A percentile compares a stretch with the other conserved stretches of the same genome.
These are phyloP conservation scores for Parotocinclus haroldoi DNA, from an alignment of 2,797 vertebrate genomes.

Conservation along the genomic window DNA sequence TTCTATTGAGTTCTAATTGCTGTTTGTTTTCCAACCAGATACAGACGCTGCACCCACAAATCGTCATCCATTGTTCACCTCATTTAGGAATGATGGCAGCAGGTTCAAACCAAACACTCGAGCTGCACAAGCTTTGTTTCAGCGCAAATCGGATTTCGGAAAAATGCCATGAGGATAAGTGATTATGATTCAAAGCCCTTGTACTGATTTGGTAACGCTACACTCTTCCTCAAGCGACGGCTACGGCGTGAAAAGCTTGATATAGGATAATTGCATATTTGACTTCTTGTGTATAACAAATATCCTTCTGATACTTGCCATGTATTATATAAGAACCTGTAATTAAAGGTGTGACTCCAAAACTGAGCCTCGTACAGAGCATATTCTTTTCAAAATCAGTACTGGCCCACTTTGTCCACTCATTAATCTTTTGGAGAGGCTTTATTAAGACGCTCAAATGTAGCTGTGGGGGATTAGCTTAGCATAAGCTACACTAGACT, in stretches of 20 bases:
- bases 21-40: slow-evolving; percentile 41
- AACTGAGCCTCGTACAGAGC: too few species aligned
- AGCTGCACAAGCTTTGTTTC: slow-evolving; percentile 5
- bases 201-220: too few species aligned
- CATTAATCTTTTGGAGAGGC: too few species aligned
- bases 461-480: too few species aligned
- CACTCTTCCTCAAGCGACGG: too few species aligned
- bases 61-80: slow-evolving; percentile 31
- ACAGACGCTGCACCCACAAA: slow-evolving; percentile 17
- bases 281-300: not conserved
- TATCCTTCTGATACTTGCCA: not conserved
- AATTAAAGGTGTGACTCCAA: not conserved
- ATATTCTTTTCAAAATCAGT: too few species aligned
- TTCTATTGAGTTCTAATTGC: slow-evolving; percentile 35
- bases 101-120: slow-evolving; percentile 29
- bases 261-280: too few species aligned
- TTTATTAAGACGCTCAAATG: too few species aligned
- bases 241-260: not conserved
- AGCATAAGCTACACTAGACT: too few species aligned
- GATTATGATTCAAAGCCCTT: too few species aligned
- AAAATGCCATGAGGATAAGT: not conserved
- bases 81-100: slow-evolving; percentile 33
- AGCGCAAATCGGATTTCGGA: slow-evolving; percentile 13
- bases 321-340: not conserved
- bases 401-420: too few species aligned